A percentile compares a stretch with the other conserved stretches of the same genome.
Conservation (phyloP, 2,113 vertebrate species). For the Chauna torquata region DNA sequence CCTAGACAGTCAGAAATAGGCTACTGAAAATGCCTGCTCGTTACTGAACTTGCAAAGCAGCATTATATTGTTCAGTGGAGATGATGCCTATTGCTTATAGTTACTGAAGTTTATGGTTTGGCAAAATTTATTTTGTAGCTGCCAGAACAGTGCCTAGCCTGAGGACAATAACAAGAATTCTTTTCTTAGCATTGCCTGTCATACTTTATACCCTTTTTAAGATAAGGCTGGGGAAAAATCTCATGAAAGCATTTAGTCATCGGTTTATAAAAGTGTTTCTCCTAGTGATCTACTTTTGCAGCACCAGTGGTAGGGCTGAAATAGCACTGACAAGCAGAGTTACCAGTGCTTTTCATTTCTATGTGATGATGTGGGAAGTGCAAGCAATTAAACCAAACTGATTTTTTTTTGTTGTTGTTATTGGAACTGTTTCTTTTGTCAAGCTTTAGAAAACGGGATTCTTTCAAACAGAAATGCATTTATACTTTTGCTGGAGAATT, state of each 20-base stretch:
- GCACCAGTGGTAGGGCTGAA: neutral
- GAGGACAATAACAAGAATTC: conserved; percentile 14
- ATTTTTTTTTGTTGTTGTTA: neutral
- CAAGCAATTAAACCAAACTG: neutral
- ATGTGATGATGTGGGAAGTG: neutral
- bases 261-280: neutral
- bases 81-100: neutral
- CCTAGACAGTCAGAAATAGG: neutral
- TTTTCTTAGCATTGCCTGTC: neutral
- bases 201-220: neutral
- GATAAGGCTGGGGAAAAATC: neutral
- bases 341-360: neutral
- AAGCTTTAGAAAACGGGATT: neutral
- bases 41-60: neutral
- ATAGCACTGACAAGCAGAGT: neutral
- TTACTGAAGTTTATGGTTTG: neutral
- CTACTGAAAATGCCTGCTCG: neutral
- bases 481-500: neutral
- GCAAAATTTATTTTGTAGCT: neutral
- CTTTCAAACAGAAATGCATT: neutral
- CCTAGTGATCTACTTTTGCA: neutral
- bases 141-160: neutral
- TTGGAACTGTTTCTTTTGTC: neutral
- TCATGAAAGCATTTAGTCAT: neutral
- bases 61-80: neutral